phyloP scores from a whole-genome alignment of 2,113 vertebrate genomes.

The Saccopteryx bilineata region DNA sequence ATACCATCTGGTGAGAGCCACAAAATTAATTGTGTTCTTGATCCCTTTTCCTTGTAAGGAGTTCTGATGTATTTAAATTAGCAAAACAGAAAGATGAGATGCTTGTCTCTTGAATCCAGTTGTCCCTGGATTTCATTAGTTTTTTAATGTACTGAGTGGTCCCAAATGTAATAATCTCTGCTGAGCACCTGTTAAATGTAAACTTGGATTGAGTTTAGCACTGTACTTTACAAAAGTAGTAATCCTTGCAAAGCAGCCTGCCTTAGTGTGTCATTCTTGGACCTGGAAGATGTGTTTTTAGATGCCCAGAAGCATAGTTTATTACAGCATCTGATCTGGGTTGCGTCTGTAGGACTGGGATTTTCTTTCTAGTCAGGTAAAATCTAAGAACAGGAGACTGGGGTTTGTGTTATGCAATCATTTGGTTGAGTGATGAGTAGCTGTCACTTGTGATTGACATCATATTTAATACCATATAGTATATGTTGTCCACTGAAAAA shows the following conservation, averaged over 20 bases:
- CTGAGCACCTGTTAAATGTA: background rate
- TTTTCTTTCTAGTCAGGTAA: conserved; percentile 45
- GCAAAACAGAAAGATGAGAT: background rate
- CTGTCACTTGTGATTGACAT: conserved; percentile 17
- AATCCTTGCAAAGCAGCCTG: background rate
- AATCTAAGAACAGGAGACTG: background rate
- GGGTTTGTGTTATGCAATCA: background rate
- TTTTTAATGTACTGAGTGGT: background rate
- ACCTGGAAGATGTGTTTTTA: background rate
- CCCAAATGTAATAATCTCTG: background rate
- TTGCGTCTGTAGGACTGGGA: background rate
- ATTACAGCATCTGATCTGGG: background rate
- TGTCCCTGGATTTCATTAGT: conserved; percentile 1
- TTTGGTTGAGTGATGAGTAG: conserved; percentile 8
- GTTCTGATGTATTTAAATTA: background rate
- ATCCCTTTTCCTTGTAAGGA: background rate
- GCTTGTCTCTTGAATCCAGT: background rate
- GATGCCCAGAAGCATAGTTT: background rate
- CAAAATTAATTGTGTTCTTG: background rate
- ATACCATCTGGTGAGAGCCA: conserved; percentile 96
- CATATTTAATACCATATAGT: background rate
- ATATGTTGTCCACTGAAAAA: conserved; percentile 7
- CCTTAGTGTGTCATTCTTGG: background rate
- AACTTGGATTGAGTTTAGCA: background rate
- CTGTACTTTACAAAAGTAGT: background rate